These are phyloP conservation scores for Eupithecia insigniata DNA, from an alignment of 2,888 invertebrate genomes.

Conservation along the genomic window DNA sequence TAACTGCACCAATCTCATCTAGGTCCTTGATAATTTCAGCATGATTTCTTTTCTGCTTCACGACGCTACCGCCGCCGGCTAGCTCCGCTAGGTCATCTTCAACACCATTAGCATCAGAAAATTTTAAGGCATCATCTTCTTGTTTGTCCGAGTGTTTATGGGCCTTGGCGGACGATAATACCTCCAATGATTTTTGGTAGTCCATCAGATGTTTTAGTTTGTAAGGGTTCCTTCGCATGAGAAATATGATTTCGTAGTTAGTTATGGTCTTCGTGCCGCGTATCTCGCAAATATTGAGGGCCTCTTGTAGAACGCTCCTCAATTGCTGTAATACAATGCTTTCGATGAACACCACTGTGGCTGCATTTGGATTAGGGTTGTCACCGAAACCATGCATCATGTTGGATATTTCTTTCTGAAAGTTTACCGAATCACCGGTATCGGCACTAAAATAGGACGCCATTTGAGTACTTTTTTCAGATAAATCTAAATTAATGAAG, in stretches of 20 bases:
- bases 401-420: slow-evolving; percentile 89
- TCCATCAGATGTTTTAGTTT: slow-evolving; percentile 90
- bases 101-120: slow-evolving; percentile 56
- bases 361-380: slow-evolving; percentile 90
- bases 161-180: slow-evolving; percentile 54
- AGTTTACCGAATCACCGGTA: slow-evolving; percentile 71
- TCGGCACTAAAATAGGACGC: slow-evolving; percentile 75
- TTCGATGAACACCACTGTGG: slow-evolving; percentile 93
- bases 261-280: slow-evolving; percentile 85
- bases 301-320: slow-evolving; percentile 89
- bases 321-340: slow-evolving; percentile 93
- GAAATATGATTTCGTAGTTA: slow-evolving; percentile 90
- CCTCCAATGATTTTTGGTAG: slow-evolving; percentile 86
- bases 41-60: slow-evolving; percentile 71
- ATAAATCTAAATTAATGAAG: not conserved
- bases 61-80: not conserved
- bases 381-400: slow-evolving; percentile 98
- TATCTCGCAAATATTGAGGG: slow-evolving; percentile 86
- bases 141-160: not conserved
- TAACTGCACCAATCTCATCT: slow-evolving; percentile 83
- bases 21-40: slow-evolving; percentile 82
- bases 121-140: not conserved
- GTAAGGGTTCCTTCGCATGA: slow-evolving; percentile 91
- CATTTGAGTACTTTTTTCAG: slow-evolving; percentile 49
- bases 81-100: slow-evolving; percentile 60